Conservation (phyloP, 2,888 invertebrate species). For the Ichneumoninae sp. region DNA sequence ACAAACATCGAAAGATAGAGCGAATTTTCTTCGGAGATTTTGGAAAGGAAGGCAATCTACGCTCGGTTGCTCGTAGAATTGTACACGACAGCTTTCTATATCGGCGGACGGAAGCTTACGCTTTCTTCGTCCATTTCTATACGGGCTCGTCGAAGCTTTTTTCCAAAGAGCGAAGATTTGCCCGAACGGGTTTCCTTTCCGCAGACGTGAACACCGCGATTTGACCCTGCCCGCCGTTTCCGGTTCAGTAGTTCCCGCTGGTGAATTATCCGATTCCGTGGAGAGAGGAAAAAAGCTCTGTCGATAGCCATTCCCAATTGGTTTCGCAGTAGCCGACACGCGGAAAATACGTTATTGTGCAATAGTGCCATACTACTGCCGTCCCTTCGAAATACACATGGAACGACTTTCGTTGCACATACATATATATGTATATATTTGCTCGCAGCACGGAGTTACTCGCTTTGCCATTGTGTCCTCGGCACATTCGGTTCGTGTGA, state of each 20-base stretch:
- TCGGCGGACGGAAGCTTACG: not conserved
- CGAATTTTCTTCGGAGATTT: not conserved
- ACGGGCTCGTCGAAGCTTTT: constrained; percentile 7
- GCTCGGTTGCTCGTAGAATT: not conserved
- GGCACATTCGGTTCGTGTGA: constrained; percentile 19
- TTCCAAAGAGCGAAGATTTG: constrained; percentile 17
- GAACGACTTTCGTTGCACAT: not conserved
- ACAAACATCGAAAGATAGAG: too few relatives aligned
- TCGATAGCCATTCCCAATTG: constrained; percentile 38
- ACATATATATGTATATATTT: not conserved
- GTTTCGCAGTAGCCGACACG: constrained; percentile 22
- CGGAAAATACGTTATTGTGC: constrained; percentile 5
- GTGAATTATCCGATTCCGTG: constrained; percentile 42
- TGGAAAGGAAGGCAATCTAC: not conserved
- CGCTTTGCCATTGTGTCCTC: constrained; percentile 34
- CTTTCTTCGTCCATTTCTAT: constrained; percentile 10
- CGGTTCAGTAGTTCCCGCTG: constrained; percentile 20
- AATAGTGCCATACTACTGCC: not conserved
- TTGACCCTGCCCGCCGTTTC: not conserved
- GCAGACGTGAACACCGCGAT: constrained; percentile 1
- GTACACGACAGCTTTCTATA: constrained; percentile 20
- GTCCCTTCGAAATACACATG: not conserved
- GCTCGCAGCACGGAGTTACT: not conserved
- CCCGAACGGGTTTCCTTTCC: constrained; percentile 21
- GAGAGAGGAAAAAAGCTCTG: constrained; percentile 5